A percentile compares a stretch with the other conserved stretches of the same genome.
phyloP scores from a whole-genome alignment of 2,888 invertebrate genomes.

The Philhelius pedissequus region DNA sequence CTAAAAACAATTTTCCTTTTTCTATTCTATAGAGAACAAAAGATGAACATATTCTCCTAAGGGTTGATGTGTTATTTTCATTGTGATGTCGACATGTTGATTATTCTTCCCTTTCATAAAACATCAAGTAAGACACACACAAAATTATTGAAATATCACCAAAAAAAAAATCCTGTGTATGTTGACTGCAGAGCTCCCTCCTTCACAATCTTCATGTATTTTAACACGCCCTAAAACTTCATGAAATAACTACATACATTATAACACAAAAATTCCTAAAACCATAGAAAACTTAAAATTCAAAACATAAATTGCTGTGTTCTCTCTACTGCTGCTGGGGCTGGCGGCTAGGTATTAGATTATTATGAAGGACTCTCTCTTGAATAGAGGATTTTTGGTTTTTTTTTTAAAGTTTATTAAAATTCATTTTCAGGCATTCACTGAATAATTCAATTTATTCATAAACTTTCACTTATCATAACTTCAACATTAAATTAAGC shows the following conservation, averaged over 20 bases:
- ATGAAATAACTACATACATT: neutral
- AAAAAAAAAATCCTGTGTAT: neutral
- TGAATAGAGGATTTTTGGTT: neutral
- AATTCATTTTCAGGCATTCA: neutral
- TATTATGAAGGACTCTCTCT: neutral
- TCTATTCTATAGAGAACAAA: neutral
- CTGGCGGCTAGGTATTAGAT: neutral
- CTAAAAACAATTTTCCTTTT: neutral
- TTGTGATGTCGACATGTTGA: neutral
- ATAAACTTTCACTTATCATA: constrained; percentile 10
- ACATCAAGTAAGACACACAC: neutral
- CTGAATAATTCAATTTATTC: constrained; percentile 14
- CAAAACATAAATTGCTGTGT: neutral
- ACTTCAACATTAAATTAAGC: neutral
- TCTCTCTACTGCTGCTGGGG: neutral
- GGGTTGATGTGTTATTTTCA: neutral
- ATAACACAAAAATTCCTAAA: constrained; percentile 1
- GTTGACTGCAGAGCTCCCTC: neutral
- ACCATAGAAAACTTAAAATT: constrained; percentile 5
- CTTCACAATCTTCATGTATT: neutral
- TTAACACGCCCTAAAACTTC: neutral
- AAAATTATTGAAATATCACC: neutral
- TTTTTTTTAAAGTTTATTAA: neutral
- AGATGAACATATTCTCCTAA: neutral
- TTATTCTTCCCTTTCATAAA: neutral